These are phyloP conservation scores for Hecatera dysodea DNA, from an alignment of 2,888 invertebrate species.

Conservation along the genomic window DNA sequence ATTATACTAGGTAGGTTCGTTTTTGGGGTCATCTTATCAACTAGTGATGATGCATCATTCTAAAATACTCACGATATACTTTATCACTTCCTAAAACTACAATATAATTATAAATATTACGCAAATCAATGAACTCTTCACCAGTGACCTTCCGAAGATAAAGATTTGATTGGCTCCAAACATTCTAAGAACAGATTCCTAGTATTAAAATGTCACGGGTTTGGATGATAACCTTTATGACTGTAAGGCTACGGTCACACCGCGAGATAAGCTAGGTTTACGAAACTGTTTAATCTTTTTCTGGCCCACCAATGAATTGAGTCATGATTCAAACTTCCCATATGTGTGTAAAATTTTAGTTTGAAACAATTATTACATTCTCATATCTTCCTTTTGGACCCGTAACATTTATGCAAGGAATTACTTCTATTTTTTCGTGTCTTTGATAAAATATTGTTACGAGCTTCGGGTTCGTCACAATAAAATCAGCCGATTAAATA, in stretches of 20 bases:
- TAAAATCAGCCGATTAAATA: no score
- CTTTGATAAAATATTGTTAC: no score
- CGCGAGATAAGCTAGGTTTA: not conserved
- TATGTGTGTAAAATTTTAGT: no score
- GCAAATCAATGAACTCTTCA: slow-evolving; percentile 32
- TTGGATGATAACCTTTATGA: slow-evolving; percentile 48
- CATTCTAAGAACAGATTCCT: slow-evolving; percentile 38
- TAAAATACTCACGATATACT: not conserved
- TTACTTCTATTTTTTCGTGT: no score
- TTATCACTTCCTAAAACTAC: not conserved
- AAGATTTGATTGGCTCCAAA: slow-evolving; percentile 28
- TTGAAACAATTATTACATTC: no score
- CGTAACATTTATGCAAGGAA: no score
- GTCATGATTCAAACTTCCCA: no score
- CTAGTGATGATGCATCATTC: slow-evolving; percentile 5
- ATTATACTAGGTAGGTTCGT: not conserved
- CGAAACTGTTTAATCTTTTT: not conserved
- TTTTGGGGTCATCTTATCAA: slow-evolving; percentile 9
- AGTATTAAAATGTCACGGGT: slow-evolving; percentile 24
- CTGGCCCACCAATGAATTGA: no score
- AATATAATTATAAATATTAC: slow-evolving; percentile 6
- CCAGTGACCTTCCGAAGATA: slow-evolving; percentile 39
- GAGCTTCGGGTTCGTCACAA: no score
- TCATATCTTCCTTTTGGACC: no score
- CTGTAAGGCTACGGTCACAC: slow-evolving; percentile 7